Evolutionary conservation across 2,888 invertebrate species (phyloP), one percentile per base, ranked within the genome.

Genomic region (Diachrysia chrysitis): DNA sequence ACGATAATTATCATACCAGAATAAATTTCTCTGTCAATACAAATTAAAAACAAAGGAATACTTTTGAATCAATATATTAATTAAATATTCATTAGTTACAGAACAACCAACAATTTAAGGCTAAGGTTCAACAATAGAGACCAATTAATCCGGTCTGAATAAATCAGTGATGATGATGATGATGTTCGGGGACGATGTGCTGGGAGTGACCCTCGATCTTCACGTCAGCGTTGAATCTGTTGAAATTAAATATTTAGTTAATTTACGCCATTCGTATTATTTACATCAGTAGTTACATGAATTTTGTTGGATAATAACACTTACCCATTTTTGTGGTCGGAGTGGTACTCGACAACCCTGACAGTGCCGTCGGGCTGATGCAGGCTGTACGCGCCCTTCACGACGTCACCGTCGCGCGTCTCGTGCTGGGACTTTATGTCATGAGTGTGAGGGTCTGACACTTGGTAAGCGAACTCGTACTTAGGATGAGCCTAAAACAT

Each of bases 331-430:
- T 75, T 93, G 88, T 72, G 66, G 78, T 93, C 94, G n/a, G 94
- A 93, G 73, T 87, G 89, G 85, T 95, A 95, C 79, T 93, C 90
- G 19, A 95, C 95, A 23, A 91, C 92, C 75, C 95, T 89, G 67
- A 93, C 80, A 78, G 94, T 76, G 32, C 82, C 82, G 60, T 92
- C 94, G 37, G 94, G 92, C 79, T 95, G 94, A 75, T 93, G 91
- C 61, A 95, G 85, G 54, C 91, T 92, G 87, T 96, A 96, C 80
- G 95, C 94, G 48, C 96, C 96, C 85, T 95, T 93, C 64, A 96
- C 96, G 51, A 91, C 92, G 81, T 96, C 93, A 3, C 96, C 96
- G 87, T 95, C 93, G 59, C 93, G 90, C 72, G 90, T 84, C 87
- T 95, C 95, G 66, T 91, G 87, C 84, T 95, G 95, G 76, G 89